Conservation (phyloP, 2,888 invertebrate genomes). For the Priocnemis perturbator region DNA sequence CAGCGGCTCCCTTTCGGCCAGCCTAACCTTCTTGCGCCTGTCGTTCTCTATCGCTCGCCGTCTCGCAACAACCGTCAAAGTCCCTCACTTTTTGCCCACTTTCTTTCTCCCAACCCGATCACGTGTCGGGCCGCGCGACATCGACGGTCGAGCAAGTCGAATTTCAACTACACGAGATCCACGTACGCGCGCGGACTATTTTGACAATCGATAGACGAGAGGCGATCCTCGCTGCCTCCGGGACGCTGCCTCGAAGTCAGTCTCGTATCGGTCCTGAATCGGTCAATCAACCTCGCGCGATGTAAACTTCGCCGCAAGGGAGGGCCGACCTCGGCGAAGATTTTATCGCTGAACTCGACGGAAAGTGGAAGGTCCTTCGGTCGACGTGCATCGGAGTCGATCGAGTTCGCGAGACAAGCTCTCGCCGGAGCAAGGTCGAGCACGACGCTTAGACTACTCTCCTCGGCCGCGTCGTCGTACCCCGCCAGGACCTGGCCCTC, state of each 20-base stretch:
- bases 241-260: no score
- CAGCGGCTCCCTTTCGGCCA: constrained; percentile 49
- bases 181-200: no score
- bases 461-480: no score
- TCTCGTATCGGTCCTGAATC: not conserved
- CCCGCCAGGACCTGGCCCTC: no score
- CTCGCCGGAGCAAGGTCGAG: no score
- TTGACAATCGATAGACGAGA: no score
- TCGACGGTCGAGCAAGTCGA: no score
- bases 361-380: constrained; percentile 18
- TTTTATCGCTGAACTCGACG: constrained; percentile 16
- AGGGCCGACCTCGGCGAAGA: not conserved
- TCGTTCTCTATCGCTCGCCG: not conserved
- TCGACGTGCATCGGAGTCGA: constrained; percentile 4
- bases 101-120: no score
- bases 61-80: not conserved
- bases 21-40: not conserved
- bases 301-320: not conserved
- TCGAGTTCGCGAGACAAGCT: constrained; percentile 7
- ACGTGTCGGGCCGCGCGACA: no score
- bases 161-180: not conserved
- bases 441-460: no score
- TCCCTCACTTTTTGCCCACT: no score
- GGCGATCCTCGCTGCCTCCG: not conserved
- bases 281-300: constrained; percentile 3